phyloP scores from a whole-genome alignment of 2,888 invertebrate genomes.

The Erebia epiphron region DNA sequence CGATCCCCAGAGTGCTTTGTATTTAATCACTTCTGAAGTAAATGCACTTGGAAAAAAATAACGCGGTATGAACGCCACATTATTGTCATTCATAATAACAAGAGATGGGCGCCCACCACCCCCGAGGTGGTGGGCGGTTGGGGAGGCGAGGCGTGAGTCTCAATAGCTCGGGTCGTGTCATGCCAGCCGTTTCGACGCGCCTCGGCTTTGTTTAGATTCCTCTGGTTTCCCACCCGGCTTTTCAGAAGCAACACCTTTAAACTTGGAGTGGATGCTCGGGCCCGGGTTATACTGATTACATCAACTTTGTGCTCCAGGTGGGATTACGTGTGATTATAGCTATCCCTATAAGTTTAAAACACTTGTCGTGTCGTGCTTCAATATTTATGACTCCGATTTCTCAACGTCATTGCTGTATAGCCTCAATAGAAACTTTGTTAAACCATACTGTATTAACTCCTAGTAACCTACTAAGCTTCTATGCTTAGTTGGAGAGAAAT shows the following conservation, averaged over 20 bases:
- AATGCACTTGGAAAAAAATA: constrained; percentile 73
- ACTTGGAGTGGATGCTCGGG: constrained; percentile 41
- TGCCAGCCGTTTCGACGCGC: constrained; percentile 52
- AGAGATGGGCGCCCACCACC: constrained; percentile 39
- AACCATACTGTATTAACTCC: too few relatives aligned
- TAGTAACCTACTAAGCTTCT: too few relatives aligned
- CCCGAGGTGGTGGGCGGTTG: constrained; percentile 44
- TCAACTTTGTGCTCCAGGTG: constrained; percentile 30
- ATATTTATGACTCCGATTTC: too few relatives aligned
- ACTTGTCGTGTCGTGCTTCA: too few relatives aligned
- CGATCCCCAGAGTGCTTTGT: constrained; percentile 67
- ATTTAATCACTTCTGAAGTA: constrained; percentile 78
- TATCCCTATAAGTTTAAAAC: not conserved
- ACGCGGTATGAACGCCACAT: constrained; percentile 67
- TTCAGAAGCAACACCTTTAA: constrained; percentile 44
- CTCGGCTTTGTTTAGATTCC: constrained; percentile 58
- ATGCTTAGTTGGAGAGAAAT: too few relatives aligned
- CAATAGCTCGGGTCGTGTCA: constrained; percentile 72
- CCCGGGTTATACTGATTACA: constrained; percentile 36
- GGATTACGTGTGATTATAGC: constrained; percentile 16
- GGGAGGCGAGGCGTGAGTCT: constrained; percentile 50
- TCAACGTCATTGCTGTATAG: too few relatives aligned
- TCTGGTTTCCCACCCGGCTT: constrained; percentile 48
- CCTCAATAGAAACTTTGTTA: too few relatives aligned
- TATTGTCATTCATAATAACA: constrained; percentile 82